Evolutionary conservation across 1,140 invertebrate species (phyloP).

Genomic region (Cataglyphis hispanica): DNA sequence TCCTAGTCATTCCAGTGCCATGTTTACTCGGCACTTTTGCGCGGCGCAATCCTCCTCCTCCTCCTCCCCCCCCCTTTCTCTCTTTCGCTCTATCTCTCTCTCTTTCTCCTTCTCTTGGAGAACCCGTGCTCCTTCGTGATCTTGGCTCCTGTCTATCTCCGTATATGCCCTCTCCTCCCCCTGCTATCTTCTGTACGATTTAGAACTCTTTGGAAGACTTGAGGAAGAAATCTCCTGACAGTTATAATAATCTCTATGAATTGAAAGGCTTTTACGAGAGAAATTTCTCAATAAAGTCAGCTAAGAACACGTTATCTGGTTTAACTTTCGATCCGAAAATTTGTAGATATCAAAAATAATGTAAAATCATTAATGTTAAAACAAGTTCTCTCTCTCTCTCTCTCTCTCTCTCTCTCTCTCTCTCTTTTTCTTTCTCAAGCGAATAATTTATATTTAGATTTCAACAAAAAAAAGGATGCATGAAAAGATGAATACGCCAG

Average conservation of each 20-base stretch:
- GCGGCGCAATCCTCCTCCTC: conserved; percentile 39
- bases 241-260: conserved; percentile 19
- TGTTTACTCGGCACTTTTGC: conserved; percentile 67
- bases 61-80: background rate
- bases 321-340: too few relatives aligned
- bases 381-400: too few relatives aligned
- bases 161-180: background rate
- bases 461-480: too few relatives aligned
- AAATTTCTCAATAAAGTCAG: too few relatives aligned
- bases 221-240: background rate
- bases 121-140: conserved; percentile 21
- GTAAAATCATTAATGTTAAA: too few relatives aligned
- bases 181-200: background rate
- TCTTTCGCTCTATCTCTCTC: background rate
- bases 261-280: conserved; percentile 18
- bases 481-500: too few relatives aligned
- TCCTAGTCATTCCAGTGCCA: conserved; percentile 66
- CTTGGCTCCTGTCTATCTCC: conserved; percentile 47
- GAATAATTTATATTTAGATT: too few relatives aligned
- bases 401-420: too few relatives aligned
- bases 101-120: background rate
- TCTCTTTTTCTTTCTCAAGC: too few relatives aligned
- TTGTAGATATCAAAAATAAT: too few relatives aligned
- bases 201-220: background rate
- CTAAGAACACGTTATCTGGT: too few relatives aligned